A percentile compares a stretch with the other conserved stretches of the same genome.
Evolutionary conservation across 2,888 invertebrate genomes (phyloP).

Genomic region (Alloscopus bannaensis): DNA sequence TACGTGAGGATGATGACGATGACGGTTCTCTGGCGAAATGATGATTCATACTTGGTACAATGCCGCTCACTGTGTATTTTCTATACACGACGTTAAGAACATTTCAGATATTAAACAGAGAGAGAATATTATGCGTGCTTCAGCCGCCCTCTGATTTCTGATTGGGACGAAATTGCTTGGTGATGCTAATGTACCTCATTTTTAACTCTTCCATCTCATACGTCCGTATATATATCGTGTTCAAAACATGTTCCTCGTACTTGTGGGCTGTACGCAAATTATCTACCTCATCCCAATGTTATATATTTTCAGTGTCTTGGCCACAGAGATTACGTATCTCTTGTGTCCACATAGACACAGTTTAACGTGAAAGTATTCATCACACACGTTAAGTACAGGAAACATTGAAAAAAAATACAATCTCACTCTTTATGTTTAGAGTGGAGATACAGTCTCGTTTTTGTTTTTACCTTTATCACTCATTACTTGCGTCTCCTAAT

Average conservation of each 20-base stretch:
- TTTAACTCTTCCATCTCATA: conserved; percentile 8
- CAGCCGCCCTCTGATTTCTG: conserved; percentile 22
- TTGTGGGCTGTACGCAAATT: not conserved
- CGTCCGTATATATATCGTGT: conserved; percentile 6
- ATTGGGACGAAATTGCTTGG: conserved; percentile 22
- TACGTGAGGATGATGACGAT: conserved; percentile 1
- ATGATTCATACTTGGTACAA: conserved; percentile 8
- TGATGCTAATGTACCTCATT: conserved; percentile 10
- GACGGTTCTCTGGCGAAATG: not conserved
- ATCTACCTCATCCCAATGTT: too few species aligned
- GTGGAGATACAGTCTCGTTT: conserved; percentile 7
- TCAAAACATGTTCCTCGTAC: not conserved
- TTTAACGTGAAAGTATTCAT: conserved; percentile 11
- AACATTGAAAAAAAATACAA: too few species aligned
- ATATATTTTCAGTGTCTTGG: conserved; percentile 19
- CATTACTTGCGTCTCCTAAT: conserved; percentile 41
- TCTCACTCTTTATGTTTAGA: too few species aligned
- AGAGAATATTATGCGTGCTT: too few species aligned
- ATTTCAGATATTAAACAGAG: too few species aligned
- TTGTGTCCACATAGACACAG: conserved; percentile 1
- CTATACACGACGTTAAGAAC: not conserved
- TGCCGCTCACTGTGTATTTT: conserved; percentile 15
- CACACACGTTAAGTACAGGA: too few species aligned
- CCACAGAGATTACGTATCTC: too few species aligned
- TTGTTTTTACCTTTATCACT: conserved; percentile 18